phyloP scores from a whole-genome alignment of 1,140 invertebrate genomes.

The Heliconius hermathena region DNA sequence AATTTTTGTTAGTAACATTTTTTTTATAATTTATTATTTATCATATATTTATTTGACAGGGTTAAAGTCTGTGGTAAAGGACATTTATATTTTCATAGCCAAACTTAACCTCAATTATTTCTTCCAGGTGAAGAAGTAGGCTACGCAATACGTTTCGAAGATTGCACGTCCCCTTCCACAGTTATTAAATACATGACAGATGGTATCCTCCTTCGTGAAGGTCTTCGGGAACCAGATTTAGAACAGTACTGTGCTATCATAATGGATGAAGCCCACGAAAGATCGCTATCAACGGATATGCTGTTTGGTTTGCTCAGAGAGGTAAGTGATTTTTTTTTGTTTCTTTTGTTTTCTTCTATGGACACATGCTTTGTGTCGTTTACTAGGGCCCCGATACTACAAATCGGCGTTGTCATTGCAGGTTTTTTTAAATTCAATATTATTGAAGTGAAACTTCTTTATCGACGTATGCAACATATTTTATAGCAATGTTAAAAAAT shows the following conservation, averaged over 20 bases:
- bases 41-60: no score
- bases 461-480: no score
- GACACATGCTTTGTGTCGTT: no score
- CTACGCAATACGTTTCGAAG: slow-evolving; percentile 99
- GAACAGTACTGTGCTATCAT: slow-evolving; percentile 98
- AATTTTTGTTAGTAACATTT: no score
- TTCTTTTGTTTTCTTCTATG: background rate
- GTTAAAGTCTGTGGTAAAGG: no score
- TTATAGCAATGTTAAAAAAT: no score
- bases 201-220: slow-evolving; percentile 97
- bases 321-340: slow-evolving; percentile 82
- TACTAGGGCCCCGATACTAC: no score
- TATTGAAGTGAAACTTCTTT: no score
- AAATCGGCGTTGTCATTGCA: no score
- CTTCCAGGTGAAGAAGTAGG: slow-evolving; percentile 92
- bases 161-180: slow-evolving; percentile 98
- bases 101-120: background rate
- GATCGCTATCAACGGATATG: slow-evolving; percentile 98
- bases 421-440: no score
- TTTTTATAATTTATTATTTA: no score
- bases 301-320: slow-evolving; percentile 97
- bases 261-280: slow-evolving; percentile 99
- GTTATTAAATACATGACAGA: slow-evolving; percentile 99
- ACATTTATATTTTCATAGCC: no score
- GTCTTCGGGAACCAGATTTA: slow-evolving; percentile 95